phyloP scores from a whole-genome alignment of 1,140 invertebrate genomes.

The Drosophila rhopaloa region DNA sequence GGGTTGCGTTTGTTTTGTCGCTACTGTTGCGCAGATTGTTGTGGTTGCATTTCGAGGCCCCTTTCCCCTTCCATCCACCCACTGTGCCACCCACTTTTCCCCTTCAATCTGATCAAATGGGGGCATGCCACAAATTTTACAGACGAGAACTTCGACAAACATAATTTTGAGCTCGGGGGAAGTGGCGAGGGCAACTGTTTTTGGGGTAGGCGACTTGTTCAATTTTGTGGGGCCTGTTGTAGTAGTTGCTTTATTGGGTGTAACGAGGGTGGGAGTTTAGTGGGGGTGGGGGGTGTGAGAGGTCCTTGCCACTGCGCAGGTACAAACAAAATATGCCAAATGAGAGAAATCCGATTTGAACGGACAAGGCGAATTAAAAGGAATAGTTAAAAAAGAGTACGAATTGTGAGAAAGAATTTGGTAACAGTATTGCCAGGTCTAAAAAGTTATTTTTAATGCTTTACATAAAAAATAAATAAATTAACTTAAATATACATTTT shows the following conservation, averaged over 20 bases:
- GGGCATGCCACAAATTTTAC: conserved; percentile 54
- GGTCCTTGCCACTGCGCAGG: conserved; percentile 61
- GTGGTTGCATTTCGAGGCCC: conserved; percentile 43
- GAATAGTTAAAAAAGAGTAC: background rate
- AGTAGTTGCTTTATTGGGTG: conserved; percentile 30
- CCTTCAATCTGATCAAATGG: conserved; percentile 33
- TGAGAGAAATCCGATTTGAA: conserved; percentile 4
- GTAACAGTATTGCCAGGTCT: conserved; percentile 14
- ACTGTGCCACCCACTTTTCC: background rate
- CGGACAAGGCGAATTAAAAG: conserved; percentile 33
- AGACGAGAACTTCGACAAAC: conserved; percentile 53
- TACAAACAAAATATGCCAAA: conserved; percentile 70
- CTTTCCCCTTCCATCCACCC: background rate
- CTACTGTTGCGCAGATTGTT: conserved; percentile 60
- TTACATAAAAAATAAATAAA: background rate
- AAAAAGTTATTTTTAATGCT: background rate
- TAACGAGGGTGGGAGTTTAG: background rate
- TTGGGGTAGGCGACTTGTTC: conserved; percentile 22
- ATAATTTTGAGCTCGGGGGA: conserved; percentile 32
- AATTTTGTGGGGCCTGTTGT: conserved; percentile 20
- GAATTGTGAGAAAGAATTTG: conserved; percentile 1
- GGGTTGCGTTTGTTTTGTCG: conserved; percentile 39
- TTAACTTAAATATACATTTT: too few species aligned
- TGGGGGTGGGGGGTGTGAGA: background rate
- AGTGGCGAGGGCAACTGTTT: conserved; percentile 10